Evolutionary conservation across 2,797 vertebrate species (phyloP).

Genomic region (Pyrocephalus nanus): DNA sequence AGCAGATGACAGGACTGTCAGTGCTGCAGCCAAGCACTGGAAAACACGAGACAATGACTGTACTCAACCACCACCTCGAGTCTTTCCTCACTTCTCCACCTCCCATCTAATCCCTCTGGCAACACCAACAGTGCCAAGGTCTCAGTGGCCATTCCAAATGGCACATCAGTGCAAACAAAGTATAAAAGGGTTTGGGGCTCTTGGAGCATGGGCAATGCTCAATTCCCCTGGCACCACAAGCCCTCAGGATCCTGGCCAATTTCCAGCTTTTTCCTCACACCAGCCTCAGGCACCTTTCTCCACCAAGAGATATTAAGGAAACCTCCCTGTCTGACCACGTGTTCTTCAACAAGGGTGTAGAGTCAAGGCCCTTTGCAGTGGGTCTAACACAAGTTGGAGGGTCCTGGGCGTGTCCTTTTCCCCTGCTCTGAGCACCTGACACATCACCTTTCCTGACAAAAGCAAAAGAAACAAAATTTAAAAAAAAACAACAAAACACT

Average conservation of each 20-base stretch:
- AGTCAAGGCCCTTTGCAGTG: neutral
- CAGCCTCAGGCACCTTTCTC: neutral
- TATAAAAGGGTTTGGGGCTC: neutral
- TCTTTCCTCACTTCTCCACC: neutral
- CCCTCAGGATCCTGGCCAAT: neutral
- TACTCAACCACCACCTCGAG: neutral
- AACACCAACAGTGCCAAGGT: neutral
- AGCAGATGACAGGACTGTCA: neutral
- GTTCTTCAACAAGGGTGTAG: neutral
- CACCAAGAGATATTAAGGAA: neutral
- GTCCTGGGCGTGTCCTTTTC: neutral
- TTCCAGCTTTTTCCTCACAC: neutral
- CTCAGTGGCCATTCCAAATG: neutral
- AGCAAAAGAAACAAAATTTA: neutral
- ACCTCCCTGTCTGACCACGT: neutral
- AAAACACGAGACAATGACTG: neutral
- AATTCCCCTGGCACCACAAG: fast-evolving
- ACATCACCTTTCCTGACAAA: neutral
- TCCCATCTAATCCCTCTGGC: neutral
- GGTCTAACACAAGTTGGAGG: neutral
- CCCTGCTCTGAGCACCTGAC: neutral
- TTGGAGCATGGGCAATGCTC: neutral
- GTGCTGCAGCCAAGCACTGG: neutral
- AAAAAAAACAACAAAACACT: fast-evolving
- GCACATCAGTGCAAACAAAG: neutral